Percentiles rank a stretch among this genome's conserved stretches.
phyloP scores from a whole-genome alignment of 35 echinoderm and acorn worm species.

The Hemicentrotus pulcherrimus region DNA sequence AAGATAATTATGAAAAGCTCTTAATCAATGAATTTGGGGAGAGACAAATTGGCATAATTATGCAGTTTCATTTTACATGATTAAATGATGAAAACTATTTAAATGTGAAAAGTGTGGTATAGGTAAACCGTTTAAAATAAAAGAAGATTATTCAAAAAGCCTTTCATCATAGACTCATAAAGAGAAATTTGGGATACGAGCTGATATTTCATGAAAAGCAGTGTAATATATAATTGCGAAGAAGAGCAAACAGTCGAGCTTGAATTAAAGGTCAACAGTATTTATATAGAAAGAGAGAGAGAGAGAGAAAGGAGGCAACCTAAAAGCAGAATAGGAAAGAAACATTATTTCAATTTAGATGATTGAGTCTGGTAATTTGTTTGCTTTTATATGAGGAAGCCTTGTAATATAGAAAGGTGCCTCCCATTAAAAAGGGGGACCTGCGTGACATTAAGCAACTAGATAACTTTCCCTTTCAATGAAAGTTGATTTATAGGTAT shows the following conservation, averaged over 20 bases:
- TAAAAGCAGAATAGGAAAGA: not conserved
- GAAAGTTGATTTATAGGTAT: slow-evolving; percentile 20
- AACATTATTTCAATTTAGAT: slow-evolving; percentile 7
- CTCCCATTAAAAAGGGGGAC: not conserved
- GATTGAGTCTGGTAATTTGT: not conserved
- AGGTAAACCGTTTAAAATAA: too few relatives aligned
- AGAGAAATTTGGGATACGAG: too few relatives aligned
- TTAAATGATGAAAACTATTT: too few relatives aligned
- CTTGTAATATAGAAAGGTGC: not conserved
- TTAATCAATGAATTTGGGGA: too few relatives aligned
- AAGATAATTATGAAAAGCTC: too few relatives aligned
- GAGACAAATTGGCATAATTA: too few relatives aligned
- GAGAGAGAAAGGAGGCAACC: not conserved
- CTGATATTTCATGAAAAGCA: not conserved
- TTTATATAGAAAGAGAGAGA: not conserved
- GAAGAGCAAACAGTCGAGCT: not conserved
- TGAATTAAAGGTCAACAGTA: not conserved
- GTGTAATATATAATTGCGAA: not conserved
- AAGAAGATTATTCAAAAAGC: too few relatives aligned
- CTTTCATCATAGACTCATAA: too few relatives aligned
- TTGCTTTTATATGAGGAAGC: not conserved
- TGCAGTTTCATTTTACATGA: too few relatives aligned
- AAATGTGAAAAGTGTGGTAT: too few relatives aligned
- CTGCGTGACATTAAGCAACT: not conserved
- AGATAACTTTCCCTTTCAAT: not conserved